A percentile compares a stretch with the other conserved stretches of the same genome.
Conservation (phyloP, 1,140 invertebrate species). For the Ectropis grisescens region DNA sequence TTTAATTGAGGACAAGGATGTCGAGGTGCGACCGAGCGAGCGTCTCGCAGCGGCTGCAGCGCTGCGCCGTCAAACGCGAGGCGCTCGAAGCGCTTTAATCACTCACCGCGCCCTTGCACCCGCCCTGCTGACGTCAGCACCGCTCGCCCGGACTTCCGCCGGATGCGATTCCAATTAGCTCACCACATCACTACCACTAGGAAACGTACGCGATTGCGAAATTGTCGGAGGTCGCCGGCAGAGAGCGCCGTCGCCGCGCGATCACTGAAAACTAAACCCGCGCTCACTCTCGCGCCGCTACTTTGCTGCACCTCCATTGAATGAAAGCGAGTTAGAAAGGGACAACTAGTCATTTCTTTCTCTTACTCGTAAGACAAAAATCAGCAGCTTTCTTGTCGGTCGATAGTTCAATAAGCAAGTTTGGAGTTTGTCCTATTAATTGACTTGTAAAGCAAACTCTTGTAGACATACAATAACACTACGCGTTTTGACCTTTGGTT, state of each 20-base stretch:
- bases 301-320: constrained; percentile 12
- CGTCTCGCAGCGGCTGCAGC: constrained; percentile 11
- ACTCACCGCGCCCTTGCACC: constrained; percentile 18
- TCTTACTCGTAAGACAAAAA: constrained; percentile 40
- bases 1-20: constrained; percentile 62
- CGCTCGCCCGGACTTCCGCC: constrained; percentile 18
- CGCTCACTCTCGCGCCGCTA: constrained; percentile 32
- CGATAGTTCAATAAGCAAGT: constrained; percentile 2
- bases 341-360: constrained; percentile 56
- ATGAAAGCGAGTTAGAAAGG: constrained; percentile 57
- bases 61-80: not conserved
- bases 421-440: too few species aligned
- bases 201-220: constrained; percentile 28
- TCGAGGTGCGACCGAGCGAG: constrained; percentile 19
- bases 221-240: constrained; percentile 42
- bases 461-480: too few species aligned
- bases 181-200: constrained; percentile 56
- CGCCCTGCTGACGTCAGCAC: constrained; percentile 9
- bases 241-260: constrained; percentile 49
- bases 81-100: constrained; percentile 4
- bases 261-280: constrained; percentile 55
- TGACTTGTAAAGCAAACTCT: too few species aligned
- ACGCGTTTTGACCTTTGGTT: too few species aligned
- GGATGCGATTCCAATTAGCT: constrained; percentile 17
- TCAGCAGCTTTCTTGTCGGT: constrained; percentile 37